phyloP scores from a whole-genome alignment of 2,888 invertebrate species.

The Tetragonula carbonaria region DNA sequence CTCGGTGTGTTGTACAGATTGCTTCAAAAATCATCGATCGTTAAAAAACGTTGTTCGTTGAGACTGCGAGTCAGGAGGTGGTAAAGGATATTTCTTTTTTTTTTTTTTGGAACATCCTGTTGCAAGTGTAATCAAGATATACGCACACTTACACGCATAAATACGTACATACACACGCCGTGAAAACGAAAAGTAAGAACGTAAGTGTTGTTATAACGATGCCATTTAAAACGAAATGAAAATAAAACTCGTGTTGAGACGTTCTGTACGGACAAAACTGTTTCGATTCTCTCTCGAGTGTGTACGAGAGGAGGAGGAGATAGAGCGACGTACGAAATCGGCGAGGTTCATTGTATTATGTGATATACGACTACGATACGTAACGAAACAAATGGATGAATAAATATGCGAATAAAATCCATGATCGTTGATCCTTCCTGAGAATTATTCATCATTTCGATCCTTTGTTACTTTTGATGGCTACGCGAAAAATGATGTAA shows the following conservation, averaged over 20 bases:
- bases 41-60: background rate
- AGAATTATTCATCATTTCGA: background rate
- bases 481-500: too few relatives aligned
- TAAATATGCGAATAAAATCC: constrained; percentile 67
- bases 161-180: background rate
- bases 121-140: background rate
- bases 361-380: constrained; percentile 66
- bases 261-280: constrained; percentile 17
- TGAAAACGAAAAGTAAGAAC: background rate
- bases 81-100: too few relatives aligned
- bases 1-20: background rate
- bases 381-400: constrained; percentile 60
- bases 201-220: constrained; percentile 30
- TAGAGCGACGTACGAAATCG: constrained; percentile 42
- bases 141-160: background rate
- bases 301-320: background rate
- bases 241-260: background rate
- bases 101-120: background rate
- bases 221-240: constrained; percentile 6
- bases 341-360: constrained; percentile 67
- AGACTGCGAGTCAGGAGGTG: background rate
- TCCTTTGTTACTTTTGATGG: background rate
- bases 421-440: constrained; percentile 38
- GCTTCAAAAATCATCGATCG: background rate
- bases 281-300: constrained; percentile 10